Conservation (phyloP, 2,113 vertebrate species). For the Neopipo cinnamomea region DNA sequence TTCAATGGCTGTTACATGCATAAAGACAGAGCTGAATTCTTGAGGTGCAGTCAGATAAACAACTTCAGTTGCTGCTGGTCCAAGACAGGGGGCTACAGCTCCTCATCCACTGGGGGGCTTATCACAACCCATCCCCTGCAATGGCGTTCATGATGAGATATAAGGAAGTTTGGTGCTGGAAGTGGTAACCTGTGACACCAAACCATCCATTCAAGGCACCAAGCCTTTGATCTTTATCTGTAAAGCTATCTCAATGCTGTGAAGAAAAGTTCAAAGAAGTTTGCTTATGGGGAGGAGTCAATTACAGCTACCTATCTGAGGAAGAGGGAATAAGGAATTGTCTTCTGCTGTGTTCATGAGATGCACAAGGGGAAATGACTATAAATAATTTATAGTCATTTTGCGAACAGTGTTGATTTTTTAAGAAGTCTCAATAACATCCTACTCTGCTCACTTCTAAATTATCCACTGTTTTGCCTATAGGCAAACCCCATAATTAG, state of each 20-base stretch:
- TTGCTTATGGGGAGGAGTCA: not conserved
- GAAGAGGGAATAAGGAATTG: not conserved
- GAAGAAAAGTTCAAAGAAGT: not conserved
- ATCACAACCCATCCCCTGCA: not conserved
- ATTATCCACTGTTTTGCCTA: not conserved
- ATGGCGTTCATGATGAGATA: not conserved
- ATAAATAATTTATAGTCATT: not conserved
- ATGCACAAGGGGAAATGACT: not conserved
- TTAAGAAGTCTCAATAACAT: not conserved
- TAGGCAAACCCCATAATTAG: not conserved
- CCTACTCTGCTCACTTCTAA: not conserved
- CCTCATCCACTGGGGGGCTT: not conserved
- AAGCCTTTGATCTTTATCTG: conserved; percentile 20
- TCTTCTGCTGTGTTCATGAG: not conserved
- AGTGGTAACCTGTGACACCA: not conserved
- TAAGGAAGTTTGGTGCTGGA: not conserved
- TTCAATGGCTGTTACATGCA: not conserved
- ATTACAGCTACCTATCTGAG: not conserved
- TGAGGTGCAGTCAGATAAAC: not conserved
- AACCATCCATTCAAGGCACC: not conserved
- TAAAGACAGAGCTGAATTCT: not conserved
- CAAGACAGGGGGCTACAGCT: not conserved
- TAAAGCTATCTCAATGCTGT: not conserved
- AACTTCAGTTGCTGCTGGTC: not conserved
- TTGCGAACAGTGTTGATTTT: not conserved